Evolutionary conservation across 2,797 vertebrate genomes (phyloP).

Genomic region (Pelodytes ibericus): DNA sequence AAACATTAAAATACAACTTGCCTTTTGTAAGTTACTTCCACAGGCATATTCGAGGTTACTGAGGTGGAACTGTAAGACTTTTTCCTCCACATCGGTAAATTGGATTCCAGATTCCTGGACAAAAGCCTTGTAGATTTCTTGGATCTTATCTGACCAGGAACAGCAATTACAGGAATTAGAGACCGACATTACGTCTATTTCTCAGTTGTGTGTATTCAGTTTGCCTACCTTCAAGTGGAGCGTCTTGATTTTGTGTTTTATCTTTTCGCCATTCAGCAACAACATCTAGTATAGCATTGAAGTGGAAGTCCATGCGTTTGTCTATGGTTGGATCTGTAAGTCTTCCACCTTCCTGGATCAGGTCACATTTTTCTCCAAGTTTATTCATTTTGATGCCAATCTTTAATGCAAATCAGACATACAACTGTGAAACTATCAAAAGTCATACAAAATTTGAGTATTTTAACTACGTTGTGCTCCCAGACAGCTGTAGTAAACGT

Average conservation of each 20-base stretch:
- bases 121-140: slow-evolving; percentile 93
- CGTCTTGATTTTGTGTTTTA: slow-evolving; percentile 91
- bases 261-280: slow-evolving; percentile 98
- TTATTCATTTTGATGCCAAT: slow-evolving; percentile 93
- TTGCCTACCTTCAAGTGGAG: slow-evolving; percentile 86
- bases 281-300: slow-evolving; percentile 96
- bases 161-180: neutral
- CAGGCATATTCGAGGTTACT: slow-evolving; percentile 96
- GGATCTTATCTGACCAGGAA: slow-evolving; percentile 85
- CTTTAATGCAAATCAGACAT: slow-evolving; percentile 70
- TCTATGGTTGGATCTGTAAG: slow-evolving; percentile 91
- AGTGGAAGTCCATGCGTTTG: slow-evolving; percentile 99
- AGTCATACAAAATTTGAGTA: slow-evolving; percentile 1
- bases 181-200: neutral
- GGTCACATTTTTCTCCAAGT: slow-evolving; percentile 91
- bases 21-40: slow-evolving; percentile 90
- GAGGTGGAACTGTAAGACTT: slow-evolving; percentile 96
- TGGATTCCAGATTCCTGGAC: slow-evolving; percentile 93
- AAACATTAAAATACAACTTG: slow-evolving; percentile 64
- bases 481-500: too few species aligned
- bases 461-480: too few species aligned
- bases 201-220: neutral
- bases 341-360: slow-evolving; percentile 93
- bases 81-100: slow-evolving; percentile 92
- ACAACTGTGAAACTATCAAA: too few species aligned